These are phyloP conservation scores for Pantelozetes paolii DNA, from an alignment of 2,888 invertebrate species.

Conservation along the genomic window DNA sequence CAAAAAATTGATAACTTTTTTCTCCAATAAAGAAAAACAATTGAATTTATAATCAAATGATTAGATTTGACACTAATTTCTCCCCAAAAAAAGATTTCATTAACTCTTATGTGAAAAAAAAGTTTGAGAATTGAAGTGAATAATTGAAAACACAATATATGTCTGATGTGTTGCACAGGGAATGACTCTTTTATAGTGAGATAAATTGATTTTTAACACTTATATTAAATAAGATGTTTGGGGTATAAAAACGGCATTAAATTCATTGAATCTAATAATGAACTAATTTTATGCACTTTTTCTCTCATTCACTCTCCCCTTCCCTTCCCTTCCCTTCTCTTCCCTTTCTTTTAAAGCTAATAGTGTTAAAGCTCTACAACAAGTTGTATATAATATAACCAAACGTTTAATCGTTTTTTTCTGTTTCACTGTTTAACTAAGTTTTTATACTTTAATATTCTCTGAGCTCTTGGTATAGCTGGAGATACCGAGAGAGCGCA, in stretches of 20 bases:
- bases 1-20: background rate
- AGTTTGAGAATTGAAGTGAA: slow-evolving; percentile 10
- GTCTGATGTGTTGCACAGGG: background rate
- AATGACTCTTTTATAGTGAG: slow-evolving; percentile 13
- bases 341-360: no score
- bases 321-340: no score
- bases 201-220: slow-evolving; percentile 22
- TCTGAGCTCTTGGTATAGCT: background rate
- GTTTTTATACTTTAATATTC: slow-evolving; percentile 1
- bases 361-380: slow-evolving; percentile 21
- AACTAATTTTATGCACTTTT: background rate
- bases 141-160: background rate
- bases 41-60: background rate
- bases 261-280: background rate
- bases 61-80: slow-evolving; percentile 7
- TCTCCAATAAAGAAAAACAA: background rate
- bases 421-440: background rate
- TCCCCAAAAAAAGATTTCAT: background rate
- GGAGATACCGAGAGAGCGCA: slow-evolving; percentile 9
- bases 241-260: background rate
- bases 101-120: no score
- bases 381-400: slow-evolving; percentile 14
- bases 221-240: slow-evolving; percentile 22
- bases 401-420: background rate
- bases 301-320: no score